These are phyloP conservation scores for Atrina japonica DNA, from an alignment of 2,888 invertebrate species.

Conservation along the genomic window DNA sequence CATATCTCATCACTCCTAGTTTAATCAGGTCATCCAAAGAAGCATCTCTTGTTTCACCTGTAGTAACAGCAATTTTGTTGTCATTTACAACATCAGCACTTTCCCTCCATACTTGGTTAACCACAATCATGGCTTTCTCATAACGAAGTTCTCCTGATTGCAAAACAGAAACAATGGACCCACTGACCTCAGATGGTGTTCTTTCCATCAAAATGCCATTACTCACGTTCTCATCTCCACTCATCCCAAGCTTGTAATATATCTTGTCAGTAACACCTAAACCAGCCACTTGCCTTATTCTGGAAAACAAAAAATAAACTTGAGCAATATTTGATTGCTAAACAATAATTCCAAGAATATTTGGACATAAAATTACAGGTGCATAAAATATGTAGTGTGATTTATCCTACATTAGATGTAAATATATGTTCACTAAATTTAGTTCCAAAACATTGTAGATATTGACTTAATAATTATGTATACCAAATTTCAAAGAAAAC, in stretches of 20 bases:
- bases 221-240: conserved; percentile 55
- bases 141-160: conserved; percentile 72
- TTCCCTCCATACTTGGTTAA: conserved; percentile 66
- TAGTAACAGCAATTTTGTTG: conserved; percentile 81
- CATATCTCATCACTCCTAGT: conserved; percentile 68
- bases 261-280: conserved; percentile 75
- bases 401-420: too few relatives aligned
- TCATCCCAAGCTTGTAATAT: conserved; percentile 78
- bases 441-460: too few relatives aligned
- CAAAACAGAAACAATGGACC: conserved; percentile 75
- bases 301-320: conserved; percentile 56
- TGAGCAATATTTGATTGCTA: too few relatives aligned
- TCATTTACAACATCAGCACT: conserved; percentile 62
- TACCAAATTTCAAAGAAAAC: too few relatives aligned
- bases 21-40: conserved; percentile 64
- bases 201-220: conserved; percentile 79
- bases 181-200: conserved; percentile 77
- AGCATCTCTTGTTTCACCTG: conserved; percentile 76
- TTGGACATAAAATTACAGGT: too few relatives aligned
- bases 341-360: too few relatives aligned
- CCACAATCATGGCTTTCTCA: conserved; percentile 68
- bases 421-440: too few relatives aligned
- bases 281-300: conserved; percentile 78
- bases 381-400: too few relatives aligned
- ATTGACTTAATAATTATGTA: too few relatives aligned